A percentile compares a stretch with the other conserved stretches of the same genome.
Conservation (phyloP, 2,888 invertebrate genomes). For the Plagodis dolabraria region DNA sequence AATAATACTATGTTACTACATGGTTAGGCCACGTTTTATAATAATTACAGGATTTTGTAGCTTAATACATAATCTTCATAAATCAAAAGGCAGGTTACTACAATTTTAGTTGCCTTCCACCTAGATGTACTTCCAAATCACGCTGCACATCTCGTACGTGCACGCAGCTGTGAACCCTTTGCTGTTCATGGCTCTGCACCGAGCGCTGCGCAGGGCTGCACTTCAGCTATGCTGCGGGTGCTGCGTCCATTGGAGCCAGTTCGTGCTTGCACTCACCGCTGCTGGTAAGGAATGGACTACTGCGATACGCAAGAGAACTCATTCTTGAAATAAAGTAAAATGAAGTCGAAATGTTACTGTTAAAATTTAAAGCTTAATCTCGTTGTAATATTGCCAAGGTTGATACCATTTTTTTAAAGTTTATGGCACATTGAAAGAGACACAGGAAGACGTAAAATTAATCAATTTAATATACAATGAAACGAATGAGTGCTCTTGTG, state of each 20-base stretch:
- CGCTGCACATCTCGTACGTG: conserved; percentile 93
- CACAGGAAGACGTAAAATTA: too few species aligned
- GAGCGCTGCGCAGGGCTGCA: conserved; percentile 89
- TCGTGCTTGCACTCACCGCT: conserved; percentile 82
- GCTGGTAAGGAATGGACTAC: conserved; percentile 59
- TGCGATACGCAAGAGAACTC: neutral
- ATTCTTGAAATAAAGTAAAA: conserved; percentile 2
- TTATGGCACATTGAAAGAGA: too few species aligned
- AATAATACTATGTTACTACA: too few species aligned
- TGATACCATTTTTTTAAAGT: too few species aligned
- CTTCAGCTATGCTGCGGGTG: conserved; percentile 91
- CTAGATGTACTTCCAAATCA: conserved; percentile 88
- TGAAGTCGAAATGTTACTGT: neutral
- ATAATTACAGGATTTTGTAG: too few species aligned
- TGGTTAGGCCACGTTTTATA: too few species aligned
- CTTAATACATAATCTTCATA: too few species aligned
- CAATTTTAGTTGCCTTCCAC: neutral
- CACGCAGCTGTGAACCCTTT: conserved; percentile 94
- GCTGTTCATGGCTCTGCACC: conserved; percentile 91
- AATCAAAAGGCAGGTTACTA: neutral
- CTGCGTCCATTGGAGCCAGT: conserved; percentile 87
- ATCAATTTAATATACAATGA: neutral
- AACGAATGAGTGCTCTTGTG: conserved; percentile 11
- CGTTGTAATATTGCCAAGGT: too few species aligned
- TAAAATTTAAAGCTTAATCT: too few species aligned